Conservation (phyloP, 2,797 vertebrate species). For the Chlorospingus flavigularis region DNA sequence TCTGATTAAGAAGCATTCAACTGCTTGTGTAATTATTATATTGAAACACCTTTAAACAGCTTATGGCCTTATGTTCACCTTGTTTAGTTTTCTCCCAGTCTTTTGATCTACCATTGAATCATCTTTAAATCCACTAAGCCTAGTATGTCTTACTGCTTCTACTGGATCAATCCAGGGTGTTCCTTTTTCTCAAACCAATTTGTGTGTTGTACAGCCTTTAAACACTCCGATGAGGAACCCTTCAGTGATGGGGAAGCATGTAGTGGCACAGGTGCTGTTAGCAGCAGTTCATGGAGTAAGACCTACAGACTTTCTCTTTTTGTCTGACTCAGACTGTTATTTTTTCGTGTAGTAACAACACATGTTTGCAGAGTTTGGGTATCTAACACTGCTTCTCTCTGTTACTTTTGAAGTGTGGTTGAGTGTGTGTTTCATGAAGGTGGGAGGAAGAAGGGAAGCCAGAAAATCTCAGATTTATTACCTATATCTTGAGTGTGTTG, state of each 20-base stretch:
- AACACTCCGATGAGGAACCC: conserved; percentile 79
- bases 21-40: neutral
- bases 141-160: neutral
- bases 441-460: neutral
- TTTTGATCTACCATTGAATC: neutral
- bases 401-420: neutral
- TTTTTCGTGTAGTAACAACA: neutral
- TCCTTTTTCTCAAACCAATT: conserved; percentile 49
- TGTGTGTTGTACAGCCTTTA: conserved; percentile 80
- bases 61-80: neutral
- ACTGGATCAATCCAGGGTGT: neutral
- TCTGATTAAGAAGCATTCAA: neutral
- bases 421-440: conserved; percentile 6
- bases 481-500: neutral
- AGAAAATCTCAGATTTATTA: neutral
- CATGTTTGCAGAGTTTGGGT: neutral
- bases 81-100: neutral
- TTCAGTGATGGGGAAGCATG: conserved; percentile 82
- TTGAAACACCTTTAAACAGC: neutral
- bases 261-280: conserved; percentile 82
- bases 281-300: conserved; percentile 62
- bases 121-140: neutral
- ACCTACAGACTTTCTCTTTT: neutral
- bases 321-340: neutral
- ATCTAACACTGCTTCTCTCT: conserved; percentile 28